Evolutionary conservation across 2,113 vertebrate genomes (phyloP).

Genomic region (Lynx canadensis): DNA sequence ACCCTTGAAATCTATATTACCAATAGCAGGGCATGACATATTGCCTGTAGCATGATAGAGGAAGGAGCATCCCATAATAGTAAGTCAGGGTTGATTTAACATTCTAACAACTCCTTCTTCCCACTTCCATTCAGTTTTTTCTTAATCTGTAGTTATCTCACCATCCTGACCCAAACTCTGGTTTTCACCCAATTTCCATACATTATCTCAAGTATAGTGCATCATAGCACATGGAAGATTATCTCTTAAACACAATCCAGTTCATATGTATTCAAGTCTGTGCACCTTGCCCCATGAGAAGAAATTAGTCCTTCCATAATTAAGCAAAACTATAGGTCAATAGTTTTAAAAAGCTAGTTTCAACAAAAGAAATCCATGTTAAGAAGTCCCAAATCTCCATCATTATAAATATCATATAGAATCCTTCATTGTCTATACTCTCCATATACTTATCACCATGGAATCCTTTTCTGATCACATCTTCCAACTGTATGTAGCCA

Average conservation of each 20-base stretch:
- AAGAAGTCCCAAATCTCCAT: neutral
- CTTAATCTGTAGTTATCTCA: neutral
- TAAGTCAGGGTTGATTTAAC: neutral
- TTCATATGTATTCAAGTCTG: neutral
- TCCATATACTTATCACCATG: neutral
- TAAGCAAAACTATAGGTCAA: neutral
- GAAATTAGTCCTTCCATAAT: neutral
- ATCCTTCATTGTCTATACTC: neutral
- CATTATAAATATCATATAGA: neutral
- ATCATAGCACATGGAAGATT: neutral
- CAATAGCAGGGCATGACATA: neutral
- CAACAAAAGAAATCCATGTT: neutral
- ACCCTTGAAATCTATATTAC: neutral
- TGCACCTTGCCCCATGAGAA: neutral
- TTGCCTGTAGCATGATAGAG: neutral
- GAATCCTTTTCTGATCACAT: neutral
- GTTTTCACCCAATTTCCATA: neutral
- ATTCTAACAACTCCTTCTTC: neutral
- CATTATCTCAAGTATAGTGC: neutral
- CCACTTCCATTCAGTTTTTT: conserved; percentile 21
- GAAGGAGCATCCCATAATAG: neutral
- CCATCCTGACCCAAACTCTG: neutral
- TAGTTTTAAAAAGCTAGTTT: neutral
- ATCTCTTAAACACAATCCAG: neutral
- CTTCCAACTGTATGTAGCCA: neutral